These are phyloP conservation scores for human (Homo sapiens) DNA, from an alignment of 2,113 vertebrate genomes.

Conservation along the genomic window GRCh38 chr12:49801501-49802000, in stretches of 20 bases:
- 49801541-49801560: constrained; percentile 30
- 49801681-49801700: not conserved
- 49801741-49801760: not conserved
- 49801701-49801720: not conserved
- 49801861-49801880: constrained; percentile 91
- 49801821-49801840: not conserved
- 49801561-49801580: constrained; percentile 39
- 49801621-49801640: not conserved
- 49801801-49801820: too few relatives aligned
- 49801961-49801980: constrained; percentile 88
- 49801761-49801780: not conserved
- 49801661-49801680: not conserved
- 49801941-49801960: constrained; percentile 97
- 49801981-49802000: not conserved
- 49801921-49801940: constrained; percentile 97
- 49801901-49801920: constrained; percentile 95
- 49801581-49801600: constrained; percentile 51
- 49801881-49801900: constrained; percentile 95
- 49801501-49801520: not conserved
- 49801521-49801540: not conserved
- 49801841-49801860: constrained; percentile 90
- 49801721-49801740: not conserved
- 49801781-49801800: too few relatives aligned
- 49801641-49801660: not conserved
- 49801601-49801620: not conserved